Conservation (phyloP, 2,113 vertebrate species). For the Gavialis gangeticus region DNA sequence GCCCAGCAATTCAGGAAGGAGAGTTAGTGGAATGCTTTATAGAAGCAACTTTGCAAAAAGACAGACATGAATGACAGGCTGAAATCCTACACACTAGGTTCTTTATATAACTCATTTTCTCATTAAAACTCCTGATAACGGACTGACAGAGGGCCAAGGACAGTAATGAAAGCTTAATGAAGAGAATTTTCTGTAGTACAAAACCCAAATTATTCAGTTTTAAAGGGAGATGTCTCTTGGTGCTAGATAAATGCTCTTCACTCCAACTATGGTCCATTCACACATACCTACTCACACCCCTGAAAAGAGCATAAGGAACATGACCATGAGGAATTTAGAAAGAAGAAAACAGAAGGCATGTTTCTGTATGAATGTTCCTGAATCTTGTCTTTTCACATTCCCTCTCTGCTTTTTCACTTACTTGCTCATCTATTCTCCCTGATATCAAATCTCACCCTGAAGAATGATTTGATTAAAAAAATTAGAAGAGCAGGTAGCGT, state of each 20-base stretch:
- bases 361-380: no score
- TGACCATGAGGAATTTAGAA: no score
- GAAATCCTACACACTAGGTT: not conserved
- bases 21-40: not conserved
- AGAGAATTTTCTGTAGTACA: conserved; percentile 36
- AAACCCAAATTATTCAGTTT: conserved; percentile 31
- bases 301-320: not conserved
- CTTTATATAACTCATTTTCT: conserved; percentile 17
- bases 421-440: no score
- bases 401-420: no score
- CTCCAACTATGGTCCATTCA: not conserved
- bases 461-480: not conserved
- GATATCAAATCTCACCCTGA: no score
- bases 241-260: conserved; percentile 12
- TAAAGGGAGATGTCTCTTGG: conserved; percentile 47
- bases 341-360: no score
- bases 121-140: conserved; percentile 27
- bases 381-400: no score
- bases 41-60: not conserved
- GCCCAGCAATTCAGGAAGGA: not conserved
- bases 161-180: conserved; percentile 18
- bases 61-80: not conserved
- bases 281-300: conserved; percentile 21
- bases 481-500: not conserved
- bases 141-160: conserved; percentile 39